Base-by-base conservation (phyloP, 2,888 invertebrate genomes). In the Lutraria lutraria region DNA sequence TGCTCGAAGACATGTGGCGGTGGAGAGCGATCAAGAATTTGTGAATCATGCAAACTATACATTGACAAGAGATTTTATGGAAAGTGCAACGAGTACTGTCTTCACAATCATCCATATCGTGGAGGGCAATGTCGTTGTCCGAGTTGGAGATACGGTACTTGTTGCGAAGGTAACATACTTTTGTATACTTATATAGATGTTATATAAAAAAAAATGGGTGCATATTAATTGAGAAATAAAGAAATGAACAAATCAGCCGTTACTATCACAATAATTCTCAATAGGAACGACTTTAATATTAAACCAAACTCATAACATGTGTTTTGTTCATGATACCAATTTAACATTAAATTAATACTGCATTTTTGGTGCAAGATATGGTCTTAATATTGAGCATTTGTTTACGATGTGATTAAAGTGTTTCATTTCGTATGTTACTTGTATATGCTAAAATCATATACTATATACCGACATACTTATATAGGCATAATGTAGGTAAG, bases 1-100 rank as follows among this genome's bases (percentile, higher is more conserved):
- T 81, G 81, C 29, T 81, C 81, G 10, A 16, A 3, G 15, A 16
- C 81, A 81, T 81, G 81, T 56, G 81, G 81, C 15, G 81, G 54
- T 16, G 81, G 81, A 10, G 56, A 10, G 56, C 54, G 54, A 16
- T 54, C 54, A 81, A 54, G 54, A 81, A 29, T 53, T 13, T 56
- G 81, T 54, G 13, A 29, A 54, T 53, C 31, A 29, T 31, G 81
- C 13, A 16, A 10, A n/a, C 16, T 16, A 10, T 6, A 25, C 29
- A 2, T 12, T 4, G 3, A 15, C 0, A 54, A 54, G 29, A 81
- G 0, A 34, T 76, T 76, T 76, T 10, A 31, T 31, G 54, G 19
- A 19, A 19, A n/a, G 6, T 81, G 81, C 29, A 81, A 54, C 19
- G 54, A 81, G 31, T 1, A 8, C n/a, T 81, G 81, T 31, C 29